Percentiles rank a stretch among this genome's conserved stretches.
phyloP scores from a whole-genome alignment of 2,797 vertebrate genomes.

The Valencia hispanica region DNA sequence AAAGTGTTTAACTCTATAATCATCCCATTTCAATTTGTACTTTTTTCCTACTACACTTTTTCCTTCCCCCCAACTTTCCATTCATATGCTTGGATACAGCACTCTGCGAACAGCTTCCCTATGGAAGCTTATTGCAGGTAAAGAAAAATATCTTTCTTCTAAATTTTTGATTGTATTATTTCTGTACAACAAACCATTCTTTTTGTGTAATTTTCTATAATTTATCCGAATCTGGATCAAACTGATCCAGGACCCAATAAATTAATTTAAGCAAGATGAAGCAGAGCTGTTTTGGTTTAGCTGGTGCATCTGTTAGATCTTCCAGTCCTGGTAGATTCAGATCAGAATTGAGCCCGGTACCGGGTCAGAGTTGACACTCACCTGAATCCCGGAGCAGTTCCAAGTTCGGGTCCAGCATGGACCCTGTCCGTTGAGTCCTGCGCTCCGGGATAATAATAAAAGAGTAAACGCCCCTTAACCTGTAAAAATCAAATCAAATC shows the following conservation, averaged over 20 bases:
- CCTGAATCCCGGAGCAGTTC: neutral
- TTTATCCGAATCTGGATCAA: too few relatives aligned
- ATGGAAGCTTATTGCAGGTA: too few relatives aligned
- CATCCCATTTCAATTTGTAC: too few relatives aligned
- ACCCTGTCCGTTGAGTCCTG: neutral
- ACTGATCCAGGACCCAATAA: neutral
- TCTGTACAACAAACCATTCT: too few relatives aligned
- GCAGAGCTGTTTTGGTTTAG: neutral
- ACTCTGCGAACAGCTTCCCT: too few relatives aligned
- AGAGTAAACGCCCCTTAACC: neutral
- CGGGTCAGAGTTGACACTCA: neutral
- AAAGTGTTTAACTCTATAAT: too few relatives aligned
- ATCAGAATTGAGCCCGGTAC: neutral
- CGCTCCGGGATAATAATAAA: neutral
- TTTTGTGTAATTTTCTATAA: neutral
- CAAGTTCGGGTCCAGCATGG: neutral
- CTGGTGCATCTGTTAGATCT: neutral
- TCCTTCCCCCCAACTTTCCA: neutral
- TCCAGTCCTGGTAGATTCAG: neutral
- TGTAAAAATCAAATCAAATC: too few relatives aligned
- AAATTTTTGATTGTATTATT: too few relatives aligned
- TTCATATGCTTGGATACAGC: neutral
- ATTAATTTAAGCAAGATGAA: neutral
- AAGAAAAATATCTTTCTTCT: too few relatives aligned
- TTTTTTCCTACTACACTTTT: neutral